phyloP scores from a whole-genome alignment of 2,113 vertebrate species.

The Boulengeromyrus knoepffleri region DNA sequence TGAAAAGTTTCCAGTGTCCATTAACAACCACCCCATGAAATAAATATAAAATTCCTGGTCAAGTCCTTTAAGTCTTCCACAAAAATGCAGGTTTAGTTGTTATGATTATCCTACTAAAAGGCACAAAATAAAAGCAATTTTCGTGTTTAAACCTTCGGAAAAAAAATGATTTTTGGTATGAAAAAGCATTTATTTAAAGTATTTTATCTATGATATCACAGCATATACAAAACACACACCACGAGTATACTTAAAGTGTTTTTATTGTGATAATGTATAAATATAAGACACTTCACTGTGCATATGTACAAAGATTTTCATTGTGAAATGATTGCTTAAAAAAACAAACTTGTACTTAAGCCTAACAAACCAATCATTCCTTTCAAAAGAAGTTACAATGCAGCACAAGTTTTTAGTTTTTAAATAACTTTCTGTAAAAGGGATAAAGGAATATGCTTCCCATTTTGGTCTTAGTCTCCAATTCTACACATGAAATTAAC shows the following conservation, averaged over 20 bases:
- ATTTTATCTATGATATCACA: neutral
- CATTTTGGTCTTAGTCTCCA: slow-evolving; percentile 40
- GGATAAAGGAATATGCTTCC: slow-evolving; percentile 43
- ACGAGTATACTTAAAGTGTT: slow-evolving; percentile 46
- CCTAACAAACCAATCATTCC: slow-evolving; percentile 46
- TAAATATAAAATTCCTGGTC: no score
- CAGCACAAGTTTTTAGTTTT: slow-evolving; percentile 43
- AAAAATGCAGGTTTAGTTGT: neutral
- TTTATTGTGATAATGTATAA: slow-evolving; percentile 58
- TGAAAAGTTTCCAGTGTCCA: neutral
- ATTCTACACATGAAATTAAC: slow-evolving; percentile 25
- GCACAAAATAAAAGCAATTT: neutral
- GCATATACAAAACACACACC: neutral
- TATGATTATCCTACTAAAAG: neutral
- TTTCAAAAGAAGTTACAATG: slow-evolving; percentile 40
- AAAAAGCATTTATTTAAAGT: neutral
- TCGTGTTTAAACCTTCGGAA: neutral
- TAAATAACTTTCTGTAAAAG: slow-evolving; percentile 40
- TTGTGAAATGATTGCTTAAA: slow-evolving; percentile 43
- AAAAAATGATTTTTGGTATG: neutral
- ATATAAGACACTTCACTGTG: slow-evolving; percentile 65
- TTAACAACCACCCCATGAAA: neutral
- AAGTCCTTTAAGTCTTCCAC: neutral
- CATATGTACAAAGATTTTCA: slow-evolving; percentile 52
- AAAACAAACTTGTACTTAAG: slow-evolving; percentile 27